Evolutionary conservation across 2,113 vertebrate genomes (phyloP), one percentile per base, ranked within the genome.

Genomic region (Aegotheles bennettii): DNA sequence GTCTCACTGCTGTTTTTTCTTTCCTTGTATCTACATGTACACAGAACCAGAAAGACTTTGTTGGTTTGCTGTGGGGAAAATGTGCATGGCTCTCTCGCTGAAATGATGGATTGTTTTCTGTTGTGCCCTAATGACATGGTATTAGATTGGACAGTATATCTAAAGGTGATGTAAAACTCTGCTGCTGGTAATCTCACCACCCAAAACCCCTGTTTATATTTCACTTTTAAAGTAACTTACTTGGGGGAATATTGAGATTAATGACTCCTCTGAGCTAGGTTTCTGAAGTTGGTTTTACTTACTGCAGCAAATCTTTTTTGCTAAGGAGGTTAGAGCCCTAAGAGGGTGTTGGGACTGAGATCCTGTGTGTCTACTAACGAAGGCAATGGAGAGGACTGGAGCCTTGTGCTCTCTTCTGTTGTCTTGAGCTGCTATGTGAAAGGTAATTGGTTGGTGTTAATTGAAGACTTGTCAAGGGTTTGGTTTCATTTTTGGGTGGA

Each of bases 81-180:
- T 6, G 10, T 19, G 8, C 2, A 0, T 25, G 1, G 10, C 40
- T 17, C 0, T 84, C 26, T 61, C 57, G 15, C 24, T 80, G n/a
- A 60, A 74, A 15, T 40, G 36, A 18, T 50, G 21, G 40, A 21
- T 56, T 64, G 16, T 75, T 64, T 2, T 7, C 40, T 63, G 6
- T 60, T 71, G 21, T 42, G 23, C 20, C 26, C 11, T 38, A 40
- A n/a, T 64, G 35, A 31, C 6, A 0, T 28, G n/a, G 69, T 13
- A 25, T 53, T 25, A 38, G 28, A 14, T 20, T 26, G 59, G 17
- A 10, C 14, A 11, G 18, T 21, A 13, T 69, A 23, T 80, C 54
- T 31, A 9, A 48, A 83, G n/a, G 15, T 50, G 18, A 18, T 76
- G 11, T 61, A 31, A n/a, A 54, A 16, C 38, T 63, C 11, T 45